phyloP scores from a whole-genome alignment of 2,113 vertebrate species.

The Dromaius novaehollandiae region DNA sequence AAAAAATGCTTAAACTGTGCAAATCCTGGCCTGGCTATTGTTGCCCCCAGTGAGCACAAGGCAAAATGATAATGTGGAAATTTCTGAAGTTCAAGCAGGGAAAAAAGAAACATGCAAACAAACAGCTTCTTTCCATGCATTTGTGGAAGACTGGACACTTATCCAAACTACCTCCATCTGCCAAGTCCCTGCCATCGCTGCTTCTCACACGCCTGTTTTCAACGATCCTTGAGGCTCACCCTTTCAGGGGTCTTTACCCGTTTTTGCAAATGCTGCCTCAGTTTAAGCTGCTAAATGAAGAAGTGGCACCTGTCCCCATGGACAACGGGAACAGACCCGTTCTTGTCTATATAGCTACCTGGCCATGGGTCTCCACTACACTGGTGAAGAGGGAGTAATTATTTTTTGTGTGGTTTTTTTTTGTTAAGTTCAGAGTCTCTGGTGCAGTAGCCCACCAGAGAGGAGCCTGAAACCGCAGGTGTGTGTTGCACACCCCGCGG shows the following conservation, averaged over 20 bases:
- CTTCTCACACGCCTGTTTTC: not conserved
- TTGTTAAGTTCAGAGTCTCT: no score
- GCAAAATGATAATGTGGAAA: fast-evolving
- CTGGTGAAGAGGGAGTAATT: no score
- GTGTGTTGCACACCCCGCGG: no score
- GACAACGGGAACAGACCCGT: not conserved
- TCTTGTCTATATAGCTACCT: not conserved
- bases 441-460: no score
- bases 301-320: not conserved
- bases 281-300: not conserved
- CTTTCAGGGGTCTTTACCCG: not conserved
- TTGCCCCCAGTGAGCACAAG: not conserved
- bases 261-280: not conserved
- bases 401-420: no score
- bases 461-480: no score
- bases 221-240: not conserved
- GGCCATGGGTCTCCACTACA: fast-evolving
- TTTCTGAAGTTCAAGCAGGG: not conserved
- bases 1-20: not conserved
- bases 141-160: fast-evolving
- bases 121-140: fast-evolving
- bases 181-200: not conserved
- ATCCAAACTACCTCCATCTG: not conserved
- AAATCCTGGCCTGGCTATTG: not conserved
- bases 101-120: not conserved